Base-by-base conservation (phyloP, 2,888 invertebrate genomes). In the Drosophila nr. fundita region DNA sequence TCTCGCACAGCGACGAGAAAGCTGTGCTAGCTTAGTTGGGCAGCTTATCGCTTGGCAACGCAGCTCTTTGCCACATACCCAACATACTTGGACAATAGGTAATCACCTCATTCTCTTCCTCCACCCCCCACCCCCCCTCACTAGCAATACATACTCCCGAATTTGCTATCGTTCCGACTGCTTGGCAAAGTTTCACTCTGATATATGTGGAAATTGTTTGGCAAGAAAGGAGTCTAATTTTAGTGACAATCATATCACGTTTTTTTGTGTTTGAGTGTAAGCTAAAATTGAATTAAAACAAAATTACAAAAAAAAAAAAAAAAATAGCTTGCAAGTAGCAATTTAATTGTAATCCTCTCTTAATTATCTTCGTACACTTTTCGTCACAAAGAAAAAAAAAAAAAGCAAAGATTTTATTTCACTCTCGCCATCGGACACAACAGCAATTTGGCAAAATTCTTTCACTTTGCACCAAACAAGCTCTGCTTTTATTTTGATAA, bases 1-100 rank as follows among this genome's bases (percentile, higher is more conserved):
- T 21, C 0, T 52, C 30, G 52, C 5, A 5, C 36, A 45, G n/a
- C 27, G 30, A 45, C n/a, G 32, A 48, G 27, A n/a, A 38, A 13
- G 21, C 40, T 49, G 54, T 18, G 40, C 64, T 68, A 50, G 32
- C 58, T 34, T 76, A 76, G 58, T 76, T 76, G 40, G 53, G 38
- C 68, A 55, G 55, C 50, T 73, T 57, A 61, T 57, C 68, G 45
- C 59, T 18, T 34, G 42, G 58, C 57, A 49, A 70, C 70, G 27
- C 52, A 48, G 69, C 53, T 70, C 24, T 30, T 50, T 70, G 24
- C 32, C 40, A 13, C 61, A 71, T 70, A 27, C 34, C 45, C 15
- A 54, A 71, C 49, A 68, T 50, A 68, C 40, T 62, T 55, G 32
- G 40, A 69, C 53, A 36, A n/a, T 21, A 55, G 61, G 50, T 50